These are phyloP conservation scores for Lymantria dispar DNA, from an alignment of 2,888 invertebrate species.

Conservation along the genomic window DNA sequence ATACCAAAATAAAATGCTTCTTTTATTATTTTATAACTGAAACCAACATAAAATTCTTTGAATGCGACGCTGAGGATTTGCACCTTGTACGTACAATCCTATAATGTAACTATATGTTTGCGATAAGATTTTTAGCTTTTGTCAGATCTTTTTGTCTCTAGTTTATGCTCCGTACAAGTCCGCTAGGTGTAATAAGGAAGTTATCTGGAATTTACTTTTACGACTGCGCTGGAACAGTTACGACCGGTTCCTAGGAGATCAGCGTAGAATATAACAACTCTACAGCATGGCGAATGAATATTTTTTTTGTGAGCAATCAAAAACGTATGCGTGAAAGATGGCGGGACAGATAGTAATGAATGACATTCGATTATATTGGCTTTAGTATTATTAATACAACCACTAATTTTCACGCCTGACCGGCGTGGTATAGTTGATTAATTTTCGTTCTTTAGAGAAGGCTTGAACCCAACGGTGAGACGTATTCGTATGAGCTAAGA, in stretches of 20 bases:
- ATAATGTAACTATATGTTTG: not conserved
- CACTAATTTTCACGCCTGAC: no score
- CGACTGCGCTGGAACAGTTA: not conserved
- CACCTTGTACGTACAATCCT: not conserved
- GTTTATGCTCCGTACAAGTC: not conserved
- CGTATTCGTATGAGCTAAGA: no score
- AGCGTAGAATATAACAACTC: not conserved
- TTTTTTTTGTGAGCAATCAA: no score
- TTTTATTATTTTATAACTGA: conserved; percentile 5
- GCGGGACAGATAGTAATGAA: no score
- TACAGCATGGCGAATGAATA: not conserved
- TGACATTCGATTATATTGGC: no score
- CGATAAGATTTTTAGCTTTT: not conserved
- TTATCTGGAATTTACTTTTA: not conserved
- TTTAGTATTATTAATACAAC: no score
- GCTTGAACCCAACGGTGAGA: no score
- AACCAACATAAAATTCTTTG: not conserved
- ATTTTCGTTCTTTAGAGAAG: no score
- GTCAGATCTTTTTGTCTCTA: not conserved
- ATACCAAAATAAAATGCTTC: no score
- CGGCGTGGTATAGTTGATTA: no score
- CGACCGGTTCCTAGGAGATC: not conserved
- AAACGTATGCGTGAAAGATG: no score
- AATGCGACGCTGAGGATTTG: not conserved
- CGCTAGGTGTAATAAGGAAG: not conserved